Conservation (phyloP, 2,113 vertebrate genomes). For the Andinoacara biseriatus region DNA sequence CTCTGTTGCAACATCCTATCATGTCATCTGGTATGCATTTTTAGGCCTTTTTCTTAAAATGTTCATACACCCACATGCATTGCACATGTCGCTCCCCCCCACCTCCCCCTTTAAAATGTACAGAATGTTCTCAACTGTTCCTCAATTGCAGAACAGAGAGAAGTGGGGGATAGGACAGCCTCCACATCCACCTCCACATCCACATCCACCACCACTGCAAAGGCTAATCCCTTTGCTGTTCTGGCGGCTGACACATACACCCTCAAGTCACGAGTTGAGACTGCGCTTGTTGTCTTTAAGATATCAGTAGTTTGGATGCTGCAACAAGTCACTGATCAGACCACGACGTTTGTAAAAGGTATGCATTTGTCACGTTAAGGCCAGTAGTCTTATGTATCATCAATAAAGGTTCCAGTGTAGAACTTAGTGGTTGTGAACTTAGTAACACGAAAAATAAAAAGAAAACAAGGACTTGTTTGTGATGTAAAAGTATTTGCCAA, state of each 20-base stretch:
- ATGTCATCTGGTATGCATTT: background rate
- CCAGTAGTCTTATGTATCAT: background rate
- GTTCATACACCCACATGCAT: background rate
- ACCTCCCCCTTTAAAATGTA: conserved; percentile 44
- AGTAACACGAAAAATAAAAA: background rate
- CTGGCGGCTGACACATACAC: conserved; percentile 19
- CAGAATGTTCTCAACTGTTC: conserved; percentile 75
- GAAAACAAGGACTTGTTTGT: accelerated
- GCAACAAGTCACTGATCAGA: background rate
- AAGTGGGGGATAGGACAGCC: conserved; percentile 45
- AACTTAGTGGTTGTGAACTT: background rate
- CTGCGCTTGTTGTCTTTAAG: conserved; percentile 18
- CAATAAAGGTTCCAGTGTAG: background rate
- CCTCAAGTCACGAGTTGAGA: conserved; percentile 44
- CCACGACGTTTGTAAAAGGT: background rate
- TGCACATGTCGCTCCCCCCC: background rate
- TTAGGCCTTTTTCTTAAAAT: background rate
- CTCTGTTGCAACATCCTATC: background rate
- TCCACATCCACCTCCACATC: conserved; percentile 32
- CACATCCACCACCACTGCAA: conserved; percentile 23
- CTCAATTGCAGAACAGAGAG: conserved; percentile 59
- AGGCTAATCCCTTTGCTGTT: conserved; percentile 53
- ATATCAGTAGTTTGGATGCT: conserved; percentile 1
- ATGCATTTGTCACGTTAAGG: background rate
- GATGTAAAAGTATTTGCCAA: background rate